Evolutionary conservation across 2,888 invertebrate genomes (phyloP).

Genomic region (Melanchra persicariae): DNA sequence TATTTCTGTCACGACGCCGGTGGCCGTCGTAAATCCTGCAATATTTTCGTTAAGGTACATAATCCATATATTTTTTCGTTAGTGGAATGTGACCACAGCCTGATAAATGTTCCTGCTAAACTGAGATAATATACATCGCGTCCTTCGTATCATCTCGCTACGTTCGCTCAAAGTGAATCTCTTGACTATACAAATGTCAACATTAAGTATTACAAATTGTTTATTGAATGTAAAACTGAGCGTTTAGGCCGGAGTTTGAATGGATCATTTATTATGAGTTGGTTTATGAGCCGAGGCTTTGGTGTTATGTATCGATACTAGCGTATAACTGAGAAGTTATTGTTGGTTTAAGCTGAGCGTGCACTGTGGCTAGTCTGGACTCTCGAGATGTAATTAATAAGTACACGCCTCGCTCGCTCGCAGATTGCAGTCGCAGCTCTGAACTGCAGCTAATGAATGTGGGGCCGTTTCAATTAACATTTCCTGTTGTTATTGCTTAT

Average conservation of each 20-base stretch:
- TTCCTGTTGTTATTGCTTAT: conserved; percentile 58
- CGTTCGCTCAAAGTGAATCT: conserved; percentile 59
- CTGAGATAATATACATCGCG: conserved; percentile 66
- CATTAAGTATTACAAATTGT: conserved; percentile 66
- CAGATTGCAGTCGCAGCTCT: conserved; percentile 53
- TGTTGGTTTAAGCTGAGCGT: conserved; percentile 61
- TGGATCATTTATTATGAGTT: conserved; percentile 55
- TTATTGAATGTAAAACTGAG: conserved; percentile 61
- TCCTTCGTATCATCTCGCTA: conserved; percentile 52
- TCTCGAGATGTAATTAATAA: conserved; percentile 63
- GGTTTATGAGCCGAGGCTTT: conserved; percentile 35
- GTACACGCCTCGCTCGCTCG: conserved; percentile 29
- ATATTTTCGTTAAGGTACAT: conserved; percentile 80
- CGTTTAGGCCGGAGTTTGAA: conserved; percentile 54
- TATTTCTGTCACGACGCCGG: conserved; percentile 85
- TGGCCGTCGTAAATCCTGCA: conserved; percentile 78
- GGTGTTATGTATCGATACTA: conserved; percentile 49
- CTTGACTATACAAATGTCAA: conserved; percentile 63
- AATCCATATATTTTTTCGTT: conserved; percentile 80
- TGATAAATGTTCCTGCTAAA: conserved; percentile 74
- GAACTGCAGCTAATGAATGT: conserved; percentile 47
- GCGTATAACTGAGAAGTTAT: conserved; percentile 69
- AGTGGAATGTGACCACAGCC: conserved; percentile 73
- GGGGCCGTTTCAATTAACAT: conserved; percentile 56
- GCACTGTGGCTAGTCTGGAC: conserved; percentile 35